phyloP scores from a whole-genome alignment of 1,140 invertebrate species.

The Chionoecetes opilio region DNA sequence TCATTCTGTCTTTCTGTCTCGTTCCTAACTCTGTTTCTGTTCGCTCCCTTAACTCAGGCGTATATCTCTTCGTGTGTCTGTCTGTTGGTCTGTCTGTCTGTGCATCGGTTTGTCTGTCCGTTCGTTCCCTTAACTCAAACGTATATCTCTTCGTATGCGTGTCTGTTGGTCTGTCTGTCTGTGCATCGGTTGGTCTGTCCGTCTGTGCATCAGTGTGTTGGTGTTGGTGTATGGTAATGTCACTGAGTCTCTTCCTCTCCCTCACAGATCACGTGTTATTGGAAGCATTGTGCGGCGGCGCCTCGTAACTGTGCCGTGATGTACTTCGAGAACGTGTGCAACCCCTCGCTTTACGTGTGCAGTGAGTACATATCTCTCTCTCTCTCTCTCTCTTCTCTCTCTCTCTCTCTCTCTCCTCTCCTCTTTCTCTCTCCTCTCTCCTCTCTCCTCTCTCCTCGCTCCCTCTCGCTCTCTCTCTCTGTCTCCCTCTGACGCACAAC shows the following conservation, averaged over 20 bases:
- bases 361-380: slow-evolving; percentile 71
- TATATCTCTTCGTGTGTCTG: no score
- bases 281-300: slow-evolving; percentile 80
- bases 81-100: not conserved
- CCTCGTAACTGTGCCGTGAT: slow-evolving; percentile 77
- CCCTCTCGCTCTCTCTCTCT: slow-evolving; percentile 34
- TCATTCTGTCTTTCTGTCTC: no score
- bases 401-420: slow-evolving; percentile 29
- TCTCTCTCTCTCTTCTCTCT: not conserved
- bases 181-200: not conserved
- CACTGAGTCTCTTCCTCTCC: not conserved
- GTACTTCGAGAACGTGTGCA: slow-evolving; percentile 80
- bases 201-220: not conserved
- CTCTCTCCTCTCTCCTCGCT: not conserved
- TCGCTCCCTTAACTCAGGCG: no score
- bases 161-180: not conserved
- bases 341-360: slow-evolving; percentile 81
- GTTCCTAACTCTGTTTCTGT: no score
- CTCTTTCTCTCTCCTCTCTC: not conserved
- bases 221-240: not conserved
- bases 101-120: slow-evolving; percentile 50
- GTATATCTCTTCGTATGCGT: not conserved
- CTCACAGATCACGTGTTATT: slow-evolving; percentile 79
- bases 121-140: not conserved
- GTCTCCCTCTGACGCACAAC: not conserved